A percentile compares a stretch with the other conserved stretches of the same genome.
phyloP scores from a whole-genome alignment of 2,888 invertebrate species.

The Lomographa bimaculata region DNA sequence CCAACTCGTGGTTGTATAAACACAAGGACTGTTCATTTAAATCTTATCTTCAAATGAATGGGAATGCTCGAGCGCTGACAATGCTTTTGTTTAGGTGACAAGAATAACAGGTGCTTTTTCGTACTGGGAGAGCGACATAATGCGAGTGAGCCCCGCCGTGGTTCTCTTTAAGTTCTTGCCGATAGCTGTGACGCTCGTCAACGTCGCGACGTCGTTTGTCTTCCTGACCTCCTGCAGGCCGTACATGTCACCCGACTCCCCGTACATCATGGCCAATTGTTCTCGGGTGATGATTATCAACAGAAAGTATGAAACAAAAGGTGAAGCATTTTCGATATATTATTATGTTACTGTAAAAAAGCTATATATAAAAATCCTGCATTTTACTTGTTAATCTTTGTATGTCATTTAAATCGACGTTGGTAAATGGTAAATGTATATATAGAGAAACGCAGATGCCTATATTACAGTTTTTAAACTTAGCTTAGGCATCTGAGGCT shows the following conservation, averaged over 20 bases:
- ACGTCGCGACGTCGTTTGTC: conserved; percentile 63
- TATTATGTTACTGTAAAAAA: no score
- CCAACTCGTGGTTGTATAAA: no score
- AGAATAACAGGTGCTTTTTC: conserved; percentile 65
- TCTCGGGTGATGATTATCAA: conserved; percentile 44
- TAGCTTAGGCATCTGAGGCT: no score
- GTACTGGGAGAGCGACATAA: conserved; percentile 70
- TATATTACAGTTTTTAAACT: no score
- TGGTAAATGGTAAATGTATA: no score
- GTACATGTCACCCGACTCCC: conserved; percentile 30
- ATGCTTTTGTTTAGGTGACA: conserved; percentile 54
- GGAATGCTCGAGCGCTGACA: conserved; percentile 15
- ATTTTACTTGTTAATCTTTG: no score
- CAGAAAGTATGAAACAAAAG: conserved; percentile 38
- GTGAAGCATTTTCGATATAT: conserved; percentile 44
- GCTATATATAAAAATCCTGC: no score
- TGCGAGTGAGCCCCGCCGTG: conserved; percentile 61
- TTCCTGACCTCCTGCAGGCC: conserved; percentile 58
- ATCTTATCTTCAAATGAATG: conserved; percentile 16
- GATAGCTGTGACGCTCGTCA: conserved; percentile 61
- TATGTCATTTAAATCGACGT: no score
- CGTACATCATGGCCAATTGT: conserved; percentile 56
- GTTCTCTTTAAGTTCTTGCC: conserved; percentile 69
- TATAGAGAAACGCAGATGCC: no score
- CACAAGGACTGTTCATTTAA: conserved; percentile 16